Percentiles rank a stretch among this genome's conserved stretches.
These are phyloP conservation scores for Heliconius hortense DNA, from an alignment of 2,888 invertebrate genomes.

Conservation along the genomic window DNA sequence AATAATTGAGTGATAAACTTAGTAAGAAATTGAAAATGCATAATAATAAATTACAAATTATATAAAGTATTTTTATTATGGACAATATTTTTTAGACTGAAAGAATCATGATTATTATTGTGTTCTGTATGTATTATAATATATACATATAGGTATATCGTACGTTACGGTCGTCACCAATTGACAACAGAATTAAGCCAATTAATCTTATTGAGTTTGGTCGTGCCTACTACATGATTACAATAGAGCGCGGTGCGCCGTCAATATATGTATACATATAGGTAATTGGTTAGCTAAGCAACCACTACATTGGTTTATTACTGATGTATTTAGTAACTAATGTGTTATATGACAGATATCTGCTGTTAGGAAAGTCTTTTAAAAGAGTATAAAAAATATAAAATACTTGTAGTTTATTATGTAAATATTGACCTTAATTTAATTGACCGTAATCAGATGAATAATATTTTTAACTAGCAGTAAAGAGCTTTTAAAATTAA, in stretches of 20 bases:
- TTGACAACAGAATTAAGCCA: slow-evolving; percentile 8
- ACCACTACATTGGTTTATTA: not conserved
- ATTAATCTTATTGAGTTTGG: slow-evolving; percentile 1
- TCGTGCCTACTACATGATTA: not conserved
- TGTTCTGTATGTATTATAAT: not conserved
- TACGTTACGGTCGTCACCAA: not conserved
- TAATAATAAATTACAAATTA: no score
- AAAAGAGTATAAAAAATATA: not conserved
- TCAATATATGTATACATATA: not conserved
- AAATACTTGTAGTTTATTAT: not conserved
- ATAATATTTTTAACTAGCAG: slow-evolving; percentile 2
- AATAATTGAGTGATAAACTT: no score
- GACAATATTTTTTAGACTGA: no score
- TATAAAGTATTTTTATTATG: no score
- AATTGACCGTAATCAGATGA: not conserved
- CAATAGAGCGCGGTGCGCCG: not conserved
- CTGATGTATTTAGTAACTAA: not conserved
- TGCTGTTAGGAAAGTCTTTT: not conserved
- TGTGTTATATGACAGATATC: not conserved
- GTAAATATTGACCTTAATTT: not conserved
- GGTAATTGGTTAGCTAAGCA: slow-evolving; percentile 20
- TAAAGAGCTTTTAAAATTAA: slow-evolving; percentile 3
- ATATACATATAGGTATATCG: not conserved
- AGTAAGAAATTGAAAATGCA: no score
- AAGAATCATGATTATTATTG: no score